These are phyloP conservation scores for Chiroxiphia lanceolata DNA, from an alignment of 2,797 vertebrate genomes.

Conservation along the genomic window DNA sequence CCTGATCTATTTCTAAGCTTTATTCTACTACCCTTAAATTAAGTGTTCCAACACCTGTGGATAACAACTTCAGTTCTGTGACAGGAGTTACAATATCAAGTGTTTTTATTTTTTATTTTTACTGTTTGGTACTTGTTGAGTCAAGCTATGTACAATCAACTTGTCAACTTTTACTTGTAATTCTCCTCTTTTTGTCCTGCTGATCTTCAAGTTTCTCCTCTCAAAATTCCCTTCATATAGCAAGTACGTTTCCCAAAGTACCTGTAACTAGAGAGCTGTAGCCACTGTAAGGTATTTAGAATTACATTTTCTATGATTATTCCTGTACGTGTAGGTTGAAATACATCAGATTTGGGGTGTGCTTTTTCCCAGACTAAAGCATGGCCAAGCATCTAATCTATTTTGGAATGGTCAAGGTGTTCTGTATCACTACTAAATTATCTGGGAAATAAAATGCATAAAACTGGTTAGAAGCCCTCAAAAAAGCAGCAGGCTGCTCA, in stretches of 20 bases:
- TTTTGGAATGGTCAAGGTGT: not conserved
- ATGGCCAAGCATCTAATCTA: not conserved
- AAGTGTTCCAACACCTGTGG: not conserved
- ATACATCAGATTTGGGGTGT: not conserved
- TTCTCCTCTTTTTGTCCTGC: not conserved
- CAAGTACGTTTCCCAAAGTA: not conserved
- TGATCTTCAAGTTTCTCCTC: not conserved
- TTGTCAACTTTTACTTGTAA: not conserved
- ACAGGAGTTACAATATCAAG: not conserved
- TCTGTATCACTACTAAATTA: not conserved
- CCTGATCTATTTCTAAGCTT: not conserved
- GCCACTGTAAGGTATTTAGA: not conserved
- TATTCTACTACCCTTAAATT: not conserved
- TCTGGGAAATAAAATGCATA: not conserved
- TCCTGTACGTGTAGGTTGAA: not conserved
- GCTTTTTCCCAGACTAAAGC: not conserved
- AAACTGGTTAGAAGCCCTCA: not conserved
- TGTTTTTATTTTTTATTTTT: not conserved
- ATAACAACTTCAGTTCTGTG: not conserved
- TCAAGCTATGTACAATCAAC: not conserved
- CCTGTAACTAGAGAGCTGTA: not conserved
- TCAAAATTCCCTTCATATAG: not conserved
- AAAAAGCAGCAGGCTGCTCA: not conserved
- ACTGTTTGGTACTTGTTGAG: not conserved
- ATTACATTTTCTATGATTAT: not conserved